Conservation (phyloP, 2,888 invertebrate species). For the Podotricha telesiphe region DNA sequence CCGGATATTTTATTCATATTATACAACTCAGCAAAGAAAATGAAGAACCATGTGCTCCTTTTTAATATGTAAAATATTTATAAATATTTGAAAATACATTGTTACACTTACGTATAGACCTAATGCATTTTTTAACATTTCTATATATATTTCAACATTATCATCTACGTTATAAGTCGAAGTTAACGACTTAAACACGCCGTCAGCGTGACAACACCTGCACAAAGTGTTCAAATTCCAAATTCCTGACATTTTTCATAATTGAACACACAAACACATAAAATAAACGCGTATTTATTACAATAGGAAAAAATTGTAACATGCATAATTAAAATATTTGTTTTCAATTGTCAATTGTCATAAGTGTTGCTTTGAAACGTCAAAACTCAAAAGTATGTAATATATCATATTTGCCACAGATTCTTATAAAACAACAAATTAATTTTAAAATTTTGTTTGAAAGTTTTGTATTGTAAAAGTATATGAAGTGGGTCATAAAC, state of each 20-base stretch:
- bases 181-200: slow-evolving; percentile 43
- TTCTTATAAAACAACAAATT: neutral
- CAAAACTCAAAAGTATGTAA: neutral
- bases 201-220: slow-evolving; percentile 49
- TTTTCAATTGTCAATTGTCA: slow-evolving; percentile 8
- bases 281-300: neutral
- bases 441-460: too few relatives aligned
- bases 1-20: too few relatives aligned
- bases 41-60: too few relatives aligned
- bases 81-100: neutral
- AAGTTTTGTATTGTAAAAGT: too few relatives aligned
- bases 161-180: slow-evolving; percentile 28
- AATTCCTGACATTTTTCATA: slow-evolving; percentile 43
- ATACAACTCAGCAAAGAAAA: too few relatives aligned
- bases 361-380: neutral
- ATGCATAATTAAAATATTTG: neutral
- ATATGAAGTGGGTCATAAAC: too few relatives aligned
- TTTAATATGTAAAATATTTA: neutral
- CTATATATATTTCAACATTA: slow-evolving; percentile 39
- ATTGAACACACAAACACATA: neutral
- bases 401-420: neutral
- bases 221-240: slow-evolving; percentile 45
- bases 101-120: slow-evolving; percentile 42
- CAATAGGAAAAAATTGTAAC: neutral
- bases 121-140: slow-evolving; percentile 45